Percentiles rank a stretch among this genome's conserved stretches.
Evolutionary conservation across 2,888 invertebrate genomes (phyloP).

Genomic region (Drosophila anomelani): DNA sequence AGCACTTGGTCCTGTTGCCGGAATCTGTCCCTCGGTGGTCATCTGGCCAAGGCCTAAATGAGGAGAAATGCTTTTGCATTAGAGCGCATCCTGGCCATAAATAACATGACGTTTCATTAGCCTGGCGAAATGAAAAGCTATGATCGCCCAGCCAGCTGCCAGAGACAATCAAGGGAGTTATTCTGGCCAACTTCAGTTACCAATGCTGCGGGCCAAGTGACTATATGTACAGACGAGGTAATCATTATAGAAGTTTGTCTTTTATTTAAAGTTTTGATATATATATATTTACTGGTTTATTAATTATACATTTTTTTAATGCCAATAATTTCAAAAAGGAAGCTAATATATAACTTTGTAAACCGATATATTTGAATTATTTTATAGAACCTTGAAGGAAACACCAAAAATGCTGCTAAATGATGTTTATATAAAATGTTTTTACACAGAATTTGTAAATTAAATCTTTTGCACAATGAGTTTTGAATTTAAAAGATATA

Average conservation of each 20-base stretch:
- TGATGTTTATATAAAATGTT: too few species aligned
- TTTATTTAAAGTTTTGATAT: not conserved
- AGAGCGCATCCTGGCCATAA: constrained; percentile 70
- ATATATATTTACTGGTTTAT: not conserved
- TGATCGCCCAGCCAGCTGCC: constrained; percentile 62
- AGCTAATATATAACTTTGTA: too few species aligned
- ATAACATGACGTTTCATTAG: constrained; percentile 79
- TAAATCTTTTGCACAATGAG: too few species aligned
- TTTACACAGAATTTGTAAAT: not conserved
- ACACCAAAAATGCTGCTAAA: too few species aligned
- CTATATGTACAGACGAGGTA: not conserved
- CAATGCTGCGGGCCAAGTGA: constrained; percentile 11
- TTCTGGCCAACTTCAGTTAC: constrained; percentile 23
- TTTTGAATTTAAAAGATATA: not conserved
- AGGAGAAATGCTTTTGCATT: constrained; percentile 76
- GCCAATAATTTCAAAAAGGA: not conserved
- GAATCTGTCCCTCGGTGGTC: constrained; percentile 9
- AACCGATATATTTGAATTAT: too few species aligned
- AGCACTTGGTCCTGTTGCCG: constrained; percentile 4
- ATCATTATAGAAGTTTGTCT: not conserved
- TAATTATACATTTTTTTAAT: not conserved
- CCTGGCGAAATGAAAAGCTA: constrained; percentile 72
- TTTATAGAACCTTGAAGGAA: too few species aligned
- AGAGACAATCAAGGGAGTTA: constrained; percentile 43
- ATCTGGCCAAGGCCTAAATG: constrained; percentile 52